These are phyloP conservation scores for Hippocampus barbouri DNA, from an alignment of 2,113 vertebrate species.

Conservation along the genomic window DNA sequence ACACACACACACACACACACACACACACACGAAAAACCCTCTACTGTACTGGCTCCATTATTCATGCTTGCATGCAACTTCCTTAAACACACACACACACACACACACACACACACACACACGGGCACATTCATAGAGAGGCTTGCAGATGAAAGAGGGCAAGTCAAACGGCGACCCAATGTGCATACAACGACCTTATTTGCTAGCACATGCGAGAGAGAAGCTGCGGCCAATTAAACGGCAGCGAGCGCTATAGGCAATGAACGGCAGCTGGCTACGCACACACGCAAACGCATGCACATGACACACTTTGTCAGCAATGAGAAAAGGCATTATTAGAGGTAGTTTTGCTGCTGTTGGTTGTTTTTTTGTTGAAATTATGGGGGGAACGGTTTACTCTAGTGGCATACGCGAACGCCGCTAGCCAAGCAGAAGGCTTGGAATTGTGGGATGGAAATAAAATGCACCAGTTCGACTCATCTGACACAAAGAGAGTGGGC, in stretches of 20 bases:
- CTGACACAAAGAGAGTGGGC: not conserved
- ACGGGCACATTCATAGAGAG: conserved; percentile 5
- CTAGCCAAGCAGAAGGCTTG: not conserved
- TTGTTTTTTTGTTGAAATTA: not conserved
- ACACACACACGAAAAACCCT: conserved; percentile 23
- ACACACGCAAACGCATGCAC: not conserved
- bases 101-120: conserved; percentile 32
- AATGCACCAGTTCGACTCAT: not conserved
- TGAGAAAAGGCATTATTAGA: not conserved
- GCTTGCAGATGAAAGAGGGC: conserved; percentile 23
- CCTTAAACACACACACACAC: conserved; percentile 37
- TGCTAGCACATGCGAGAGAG: not conserved
- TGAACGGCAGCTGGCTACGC: not conserved
- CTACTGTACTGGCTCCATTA: conserved; percentile 38
- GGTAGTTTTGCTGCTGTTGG: not conserved
- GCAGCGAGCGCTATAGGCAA: not conserved
- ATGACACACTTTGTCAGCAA: not conserved
- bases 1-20: conserved; percentile 15
- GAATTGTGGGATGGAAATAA: not conserved
- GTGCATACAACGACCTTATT: not conserved
- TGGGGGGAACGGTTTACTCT: not conserved
- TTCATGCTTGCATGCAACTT: conserved; percentile 30
- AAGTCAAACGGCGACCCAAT: not conserved
- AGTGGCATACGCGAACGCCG: not conserved
- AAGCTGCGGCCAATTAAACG: not conserved